A percentile compares a stretch with the other conserved stretches of the same genome.
Conservation (phyloP, 2,888 invertebrate genomes). For the Orchesella flavescens region DNA sequence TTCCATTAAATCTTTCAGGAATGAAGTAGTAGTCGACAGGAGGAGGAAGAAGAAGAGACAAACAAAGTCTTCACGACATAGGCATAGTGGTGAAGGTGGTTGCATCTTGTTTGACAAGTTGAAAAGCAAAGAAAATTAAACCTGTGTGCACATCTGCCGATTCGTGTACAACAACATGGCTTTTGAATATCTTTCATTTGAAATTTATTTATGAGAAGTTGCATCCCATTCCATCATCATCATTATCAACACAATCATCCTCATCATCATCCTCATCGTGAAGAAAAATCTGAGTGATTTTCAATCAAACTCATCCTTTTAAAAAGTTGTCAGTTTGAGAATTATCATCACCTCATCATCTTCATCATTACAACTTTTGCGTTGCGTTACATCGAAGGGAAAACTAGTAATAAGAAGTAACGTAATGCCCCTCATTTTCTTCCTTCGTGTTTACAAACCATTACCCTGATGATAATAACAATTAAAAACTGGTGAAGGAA, state of each 20-base stretch:
- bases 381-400: too few relatives aligned
- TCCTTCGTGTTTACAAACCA: too few relatives aligned
- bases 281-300: not conserved
- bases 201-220: slow-evolving; percentile 5
- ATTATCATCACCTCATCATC: not conserved
- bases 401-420: too few relatives aligned
- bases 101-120: slow-evolving; percentile 10
- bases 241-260: not conserved
- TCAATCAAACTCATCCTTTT: too few relatives aligned
- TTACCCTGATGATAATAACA: too few relatives aligned
- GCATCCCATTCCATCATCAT: slow-evolving; percentile 6
- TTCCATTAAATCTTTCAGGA: too few relatives aligned
- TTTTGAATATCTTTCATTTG: slow-evolving; percentile 2
- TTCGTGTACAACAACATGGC: not conserved
- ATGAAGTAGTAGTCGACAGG: too few relatives aligned
- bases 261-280: not conserved
- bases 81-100: too few relatives aligned
- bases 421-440: too few relatives aligned
- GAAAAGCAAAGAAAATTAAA: slow-evolving; percentile 31
- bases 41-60: too few relatives aligned
- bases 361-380: not conserved
- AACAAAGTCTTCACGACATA: too few relatives aligned
- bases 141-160: slow-evolving; percentile 44
- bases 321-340: too few relatives aligned
- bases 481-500: not conserved